A percentile compares a stretch with the other conserved stretches of the same genome.
Evolutionary conservation across 1,140 invertebrate genomes (phyloP).

Genomic region (Drosophila murphyi): DNA sequence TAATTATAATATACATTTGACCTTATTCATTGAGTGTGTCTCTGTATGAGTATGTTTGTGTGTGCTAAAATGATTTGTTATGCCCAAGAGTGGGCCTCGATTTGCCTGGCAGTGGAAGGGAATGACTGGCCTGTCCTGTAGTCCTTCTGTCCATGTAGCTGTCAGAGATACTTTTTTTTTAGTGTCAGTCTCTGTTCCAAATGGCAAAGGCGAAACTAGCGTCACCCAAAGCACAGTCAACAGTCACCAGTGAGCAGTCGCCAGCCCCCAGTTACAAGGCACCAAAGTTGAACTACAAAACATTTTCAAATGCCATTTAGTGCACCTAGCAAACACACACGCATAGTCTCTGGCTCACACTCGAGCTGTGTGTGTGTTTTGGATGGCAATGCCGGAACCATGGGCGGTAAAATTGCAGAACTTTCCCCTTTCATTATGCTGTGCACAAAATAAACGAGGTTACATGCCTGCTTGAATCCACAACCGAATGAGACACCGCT

Average conservation of each 20-base stretch:
- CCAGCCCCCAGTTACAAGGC: neutral
- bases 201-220: conserved; percentile 56
- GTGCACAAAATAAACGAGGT: conserved; percentile 51
- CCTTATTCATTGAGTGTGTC: conserved; percentile 41
- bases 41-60: conserved; percentile 19
- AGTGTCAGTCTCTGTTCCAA: conserved; percentile 18
- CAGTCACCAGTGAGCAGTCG: conserved; percentile 32
- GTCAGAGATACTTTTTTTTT: conserved; percentile 32
- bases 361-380: conserved; percentile 9
- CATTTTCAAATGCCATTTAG: conserved; percentile 62
- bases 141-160: conserved; percentile 15
- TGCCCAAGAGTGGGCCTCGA: conserved; percentile 17
- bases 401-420: conserved; percentile 55
- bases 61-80: conserved; percentile 51
- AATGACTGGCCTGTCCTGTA: conserved; percentile 21
- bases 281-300: conserved; percentile 51
- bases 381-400: conserved; percentile 43
- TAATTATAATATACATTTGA: conserved; percentile 60
- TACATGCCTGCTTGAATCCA: conserved; percentile 60
- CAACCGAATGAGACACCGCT: conserved; percentile 51
- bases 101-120: conserved; percentile 19
- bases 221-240: conserved; percentile 29
- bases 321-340: conserved; percentile 41
- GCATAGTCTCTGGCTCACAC: conserved; percentile 19
- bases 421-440: conserved; percentile 61